Conservation (phyloP, 2,797 vertebrate species). For the Taenioides sp. region DNA sequence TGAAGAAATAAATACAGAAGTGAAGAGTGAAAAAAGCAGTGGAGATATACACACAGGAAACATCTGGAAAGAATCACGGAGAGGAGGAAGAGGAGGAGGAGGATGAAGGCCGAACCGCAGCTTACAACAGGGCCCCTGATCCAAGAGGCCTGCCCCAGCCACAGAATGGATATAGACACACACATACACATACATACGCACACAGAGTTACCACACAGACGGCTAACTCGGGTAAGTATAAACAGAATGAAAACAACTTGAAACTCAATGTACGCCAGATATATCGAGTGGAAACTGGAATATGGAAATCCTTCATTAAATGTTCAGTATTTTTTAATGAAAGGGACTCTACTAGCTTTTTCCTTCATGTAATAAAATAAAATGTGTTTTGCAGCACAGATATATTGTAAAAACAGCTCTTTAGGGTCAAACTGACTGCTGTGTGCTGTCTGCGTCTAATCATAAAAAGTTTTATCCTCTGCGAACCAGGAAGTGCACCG, state of each 20-base stretch:
- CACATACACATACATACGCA: slow-evolving; percentile 9
- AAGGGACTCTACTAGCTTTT: background rate
- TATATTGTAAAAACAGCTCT: too few species aligned
- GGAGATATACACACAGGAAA: slow-evolving; percentile 84
- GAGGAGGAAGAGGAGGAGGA: slow-evolving; percentile 31
- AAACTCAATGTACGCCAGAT: slow-evolving; percentile 11
- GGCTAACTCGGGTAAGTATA: slow-evolving; percentile 37
- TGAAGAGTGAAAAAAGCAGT: slow-evolving; percentile 21
- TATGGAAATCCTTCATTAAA: slow-evolving; percentile 29
- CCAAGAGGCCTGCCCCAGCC: slow-evolving; percentile 47
- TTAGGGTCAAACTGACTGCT: too few species aligned
- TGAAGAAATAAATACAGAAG: slow-evolving; percentile 48
- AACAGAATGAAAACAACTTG: slow-evolving; percentile 37
- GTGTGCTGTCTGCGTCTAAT: too few species aligned
- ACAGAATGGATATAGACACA: slow-evolving; percentile 43
- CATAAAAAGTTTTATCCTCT: too few species aligned
- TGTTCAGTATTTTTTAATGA: slow-evolving; percentile 1
- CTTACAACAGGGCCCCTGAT: slow-evolving; percentile 68
- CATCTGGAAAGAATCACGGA: slow-evolving; percentile 88
- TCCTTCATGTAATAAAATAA: background rate
- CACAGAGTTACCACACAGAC: slow-evolving; percentile 20
- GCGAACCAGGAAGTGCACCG: background rate
- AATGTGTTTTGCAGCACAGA: too few species aligned
- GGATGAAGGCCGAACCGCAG: slow-evolving; percentile 72
- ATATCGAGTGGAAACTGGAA: slow-evolving; percentile 30